Conservation (phyloP, 2,113 vertebrate species). For the Zosterops hypoxanthus region DNA sequence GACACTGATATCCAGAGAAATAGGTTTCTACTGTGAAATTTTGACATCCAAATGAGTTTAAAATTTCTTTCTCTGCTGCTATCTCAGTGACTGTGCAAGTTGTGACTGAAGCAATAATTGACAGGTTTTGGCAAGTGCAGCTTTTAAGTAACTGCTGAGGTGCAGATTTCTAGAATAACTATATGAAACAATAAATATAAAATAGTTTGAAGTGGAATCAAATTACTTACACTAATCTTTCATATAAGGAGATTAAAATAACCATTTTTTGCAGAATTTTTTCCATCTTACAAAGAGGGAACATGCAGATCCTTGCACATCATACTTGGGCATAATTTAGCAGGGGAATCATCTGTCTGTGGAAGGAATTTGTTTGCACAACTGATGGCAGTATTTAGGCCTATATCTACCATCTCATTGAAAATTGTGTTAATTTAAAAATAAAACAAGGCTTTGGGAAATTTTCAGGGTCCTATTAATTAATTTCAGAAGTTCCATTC, state of each 20-base stretch:
- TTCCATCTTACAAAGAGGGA: not conserved
- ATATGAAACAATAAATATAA: conserved; percentile 13
- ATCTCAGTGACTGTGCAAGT: not conserved
- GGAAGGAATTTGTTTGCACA: not conserved
- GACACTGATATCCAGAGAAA: not conserved
- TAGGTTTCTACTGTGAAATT: not conserved
- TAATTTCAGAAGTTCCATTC: not conserved
- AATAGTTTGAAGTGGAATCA: not conserved
- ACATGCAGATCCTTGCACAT: not conserved
- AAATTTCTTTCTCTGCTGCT: not conserved
- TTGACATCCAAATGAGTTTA: not conserved
- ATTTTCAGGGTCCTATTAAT: not conserved
- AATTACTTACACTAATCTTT: not conserved
- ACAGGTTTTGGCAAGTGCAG: not conserved
- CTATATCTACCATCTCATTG: not conserved
- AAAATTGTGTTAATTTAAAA: not conserved
- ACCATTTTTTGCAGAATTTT: not conserved
- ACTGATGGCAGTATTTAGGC: not conserved
- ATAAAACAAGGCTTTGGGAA: not conserved
- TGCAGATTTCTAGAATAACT: not conserved
- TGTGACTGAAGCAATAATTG: conserved; percentile 22
- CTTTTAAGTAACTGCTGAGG: not conserved
- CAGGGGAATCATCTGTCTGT: not conserved
- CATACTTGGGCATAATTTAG: not conserved
- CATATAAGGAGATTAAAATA: not conserved